Percentiles rank a stretch among this genome's conserved stretches.
phyloP scores from a whole-genome alignment of 2,888 invertebrate species.

The Drosophila heteroneura region DNA sequence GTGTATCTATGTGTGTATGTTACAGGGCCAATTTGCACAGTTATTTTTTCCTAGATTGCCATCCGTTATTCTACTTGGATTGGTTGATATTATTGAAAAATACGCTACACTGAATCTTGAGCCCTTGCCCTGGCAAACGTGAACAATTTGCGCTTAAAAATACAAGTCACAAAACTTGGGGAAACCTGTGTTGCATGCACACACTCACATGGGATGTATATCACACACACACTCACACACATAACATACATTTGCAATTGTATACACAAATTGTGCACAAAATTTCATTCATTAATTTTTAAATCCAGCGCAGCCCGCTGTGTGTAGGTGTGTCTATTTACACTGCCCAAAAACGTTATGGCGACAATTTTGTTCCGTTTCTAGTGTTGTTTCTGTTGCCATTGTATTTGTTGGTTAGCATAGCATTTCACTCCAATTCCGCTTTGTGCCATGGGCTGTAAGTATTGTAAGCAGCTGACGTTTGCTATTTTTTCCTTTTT shows the following conservation, averaged over 20 bases:
- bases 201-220: background rate
- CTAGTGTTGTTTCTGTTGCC: conserved; percentile 8
- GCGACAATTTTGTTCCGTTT: conserved; percentile 39
- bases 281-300: conserved; percentile 74
- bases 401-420: conserved; percentile 18
- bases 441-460: conserved; percentile 44
- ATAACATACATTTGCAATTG: conserved; percentile 23
- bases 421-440: conserved; percentile 46
- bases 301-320: conserved; percentile 28
- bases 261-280: conserved; percentile 45
- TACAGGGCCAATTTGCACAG: conserved; percentile 24
- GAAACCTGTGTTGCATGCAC: conserved; percentile 21
- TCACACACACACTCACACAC: background rate
- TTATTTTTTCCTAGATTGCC: conserved; percentile 7
- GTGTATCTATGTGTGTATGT: background rate
- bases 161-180: conserved; percentile 40
- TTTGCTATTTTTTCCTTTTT: conserved; percentile 44
- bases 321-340: conserved; percentile 53
- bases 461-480: conserved; percentile 64
- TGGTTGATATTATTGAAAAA: conserved; percentile 20
- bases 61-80: conserved; percentile 23
- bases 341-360: conserved; percentile 54
- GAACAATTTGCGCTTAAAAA: conserved; percentile 52
- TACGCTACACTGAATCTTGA: conserved; percentile 6
- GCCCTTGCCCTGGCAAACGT: conserved; percentile 25